Conservation (phyloP, 2,888 invertebrate genomes). For the Ariolimax columbianus region DNA sequence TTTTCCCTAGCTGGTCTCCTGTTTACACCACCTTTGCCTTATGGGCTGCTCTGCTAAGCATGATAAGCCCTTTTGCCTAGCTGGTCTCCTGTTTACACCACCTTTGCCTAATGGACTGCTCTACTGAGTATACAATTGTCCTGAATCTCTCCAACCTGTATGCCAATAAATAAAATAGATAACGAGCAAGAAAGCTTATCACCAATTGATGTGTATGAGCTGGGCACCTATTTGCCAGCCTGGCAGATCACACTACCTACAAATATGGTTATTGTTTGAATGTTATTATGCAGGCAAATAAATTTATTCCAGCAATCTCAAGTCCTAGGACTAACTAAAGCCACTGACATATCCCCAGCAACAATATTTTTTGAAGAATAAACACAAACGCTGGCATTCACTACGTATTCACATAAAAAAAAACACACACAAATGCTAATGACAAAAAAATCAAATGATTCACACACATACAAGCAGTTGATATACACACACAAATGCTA, state of each 20-base stretch:
- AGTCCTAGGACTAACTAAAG: background rate
- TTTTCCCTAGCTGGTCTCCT: too few relatives aligned
- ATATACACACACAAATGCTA: too few relatives aligned
- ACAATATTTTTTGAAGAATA: background rate
- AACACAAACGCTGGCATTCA: background rate
- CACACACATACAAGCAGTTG: too few relatives aligned
- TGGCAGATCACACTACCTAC: background rate
- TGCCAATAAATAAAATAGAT: background rate
- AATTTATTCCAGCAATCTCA: background rate
- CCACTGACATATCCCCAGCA: background rate
- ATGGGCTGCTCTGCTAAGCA: too few relatives aligned
- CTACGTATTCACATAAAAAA: background rate
- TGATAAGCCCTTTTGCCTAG: too few relatives aligned
- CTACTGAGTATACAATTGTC: background rate
- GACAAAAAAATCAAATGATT: background rate
- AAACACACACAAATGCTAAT: background rate
- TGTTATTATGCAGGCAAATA: constrained; percentile 37
- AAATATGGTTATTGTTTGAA: background rate
- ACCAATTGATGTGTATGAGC: background rate
- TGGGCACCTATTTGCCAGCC: background rate
- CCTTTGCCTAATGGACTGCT: background rate
- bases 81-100: too few relatives aligned
- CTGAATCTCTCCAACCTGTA: background rate
- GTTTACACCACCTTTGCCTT: too few relatives aligned
- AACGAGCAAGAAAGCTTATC: background rate